phyloP scores from a whole-genome alignment of 2,888 invertebrate species.

The Caradrina kadenii region DNA sequence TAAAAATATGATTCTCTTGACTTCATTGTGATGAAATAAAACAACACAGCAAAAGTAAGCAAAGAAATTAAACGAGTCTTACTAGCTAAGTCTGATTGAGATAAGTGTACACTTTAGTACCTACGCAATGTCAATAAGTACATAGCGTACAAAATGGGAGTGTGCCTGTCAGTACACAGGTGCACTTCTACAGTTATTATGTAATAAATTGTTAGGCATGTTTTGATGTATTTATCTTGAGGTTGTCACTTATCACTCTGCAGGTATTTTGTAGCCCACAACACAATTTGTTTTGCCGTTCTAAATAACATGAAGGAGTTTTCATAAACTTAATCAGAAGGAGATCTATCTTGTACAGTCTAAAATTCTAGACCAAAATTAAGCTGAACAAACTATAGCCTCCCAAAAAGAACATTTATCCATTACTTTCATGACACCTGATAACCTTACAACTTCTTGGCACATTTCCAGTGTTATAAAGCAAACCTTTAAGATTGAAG shows the following conservation, averaged over 20 bases:
- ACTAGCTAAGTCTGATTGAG: not conserved
- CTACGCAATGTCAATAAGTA: not conserved
- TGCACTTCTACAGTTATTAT: too few species aligned
- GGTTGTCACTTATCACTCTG: not conserved
- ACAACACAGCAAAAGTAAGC: not conserved
- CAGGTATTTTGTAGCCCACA: not conserved
- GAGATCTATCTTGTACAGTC: not conserved
- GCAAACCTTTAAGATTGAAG: not conserved
- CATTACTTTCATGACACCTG: not conserved
- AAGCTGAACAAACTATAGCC: not conserved
- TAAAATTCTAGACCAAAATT: too few species aligned
- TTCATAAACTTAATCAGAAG: not conserved
- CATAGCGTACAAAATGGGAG: not conserved
- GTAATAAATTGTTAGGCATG: too few species aligned
- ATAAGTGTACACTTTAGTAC: conserved; percentile 5
- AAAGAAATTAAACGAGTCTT: not conserved
- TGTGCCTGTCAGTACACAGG: too few species aligned
- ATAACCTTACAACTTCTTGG: not conserved
- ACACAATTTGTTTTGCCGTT: too few species aligned
- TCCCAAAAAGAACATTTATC: not conserved
- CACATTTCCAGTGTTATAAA: not conserved
- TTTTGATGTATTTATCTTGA: too few species aligned
- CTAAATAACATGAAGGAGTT: not conserved
- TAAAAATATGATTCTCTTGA: not conserved
- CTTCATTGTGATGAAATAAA: not conserved